Conservation (phyloP, 2,113 vertebrate genomes). For the Gambusia holbrooki region DNA sequence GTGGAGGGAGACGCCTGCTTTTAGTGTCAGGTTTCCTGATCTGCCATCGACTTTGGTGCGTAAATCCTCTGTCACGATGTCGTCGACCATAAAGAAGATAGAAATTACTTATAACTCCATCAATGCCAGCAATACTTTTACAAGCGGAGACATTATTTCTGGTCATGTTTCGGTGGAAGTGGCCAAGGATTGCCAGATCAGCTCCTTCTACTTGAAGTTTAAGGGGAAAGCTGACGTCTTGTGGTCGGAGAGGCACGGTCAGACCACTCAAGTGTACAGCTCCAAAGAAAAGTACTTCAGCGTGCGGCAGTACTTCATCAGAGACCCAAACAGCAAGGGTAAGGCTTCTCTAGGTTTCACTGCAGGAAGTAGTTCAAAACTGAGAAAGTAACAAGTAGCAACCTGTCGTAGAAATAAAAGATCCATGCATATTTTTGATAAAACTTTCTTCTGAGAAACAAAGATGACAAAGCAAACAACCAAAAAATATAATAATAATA, state of each 20-base stretch:
- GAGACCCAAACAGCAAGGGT: constrained; percentile 33
- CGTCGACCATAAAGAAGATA: constrained; percentile 57
- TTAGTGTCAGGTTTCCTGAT: not conserved
- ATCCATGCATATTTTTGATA: no score
- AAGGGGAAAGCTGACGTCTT: constrained; percentile 72
- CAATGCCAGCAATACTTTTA: constrained; percentile 62
- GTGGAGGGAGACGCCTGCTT: not conserved
- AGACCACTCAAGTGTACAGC: constrained; percentile 42
- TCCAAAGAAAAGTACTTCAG: constrained; percentile 78
- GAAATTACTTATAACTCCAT: constrained; percentile 50
- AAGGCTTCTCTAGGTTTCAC: not conserved
- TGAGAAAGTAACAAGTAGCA: no score
- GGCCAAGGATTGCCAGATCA: constrained; percentile 59
- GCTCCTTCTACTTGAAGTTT: constrained; percentile 61
- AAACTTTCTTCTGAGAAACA: no score
- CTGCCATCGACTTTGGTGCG: not conserved
- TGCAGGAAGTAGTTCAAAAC: no score
- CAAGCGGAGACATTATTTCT: constrained; percentile 56
- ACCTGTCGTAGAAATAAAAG: no score
- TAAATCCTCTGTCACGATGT: constrained; percentile 47
- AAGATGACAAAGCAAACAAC: no score
- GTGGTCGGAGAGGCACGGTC: constrained; percentile 64
- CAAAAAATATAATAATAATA: no score
- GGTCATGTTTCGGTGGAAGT: constrained; percentile 70
- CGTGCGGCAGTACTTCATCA: constrained; percentile 59